A percentile compares a stretch with the other conserved stretches of the same genome.
Evolutionary conservation across 1,140 invertebrate genomes (phyloP).

Genomic region (Lasioglossum albipes): DNA sequence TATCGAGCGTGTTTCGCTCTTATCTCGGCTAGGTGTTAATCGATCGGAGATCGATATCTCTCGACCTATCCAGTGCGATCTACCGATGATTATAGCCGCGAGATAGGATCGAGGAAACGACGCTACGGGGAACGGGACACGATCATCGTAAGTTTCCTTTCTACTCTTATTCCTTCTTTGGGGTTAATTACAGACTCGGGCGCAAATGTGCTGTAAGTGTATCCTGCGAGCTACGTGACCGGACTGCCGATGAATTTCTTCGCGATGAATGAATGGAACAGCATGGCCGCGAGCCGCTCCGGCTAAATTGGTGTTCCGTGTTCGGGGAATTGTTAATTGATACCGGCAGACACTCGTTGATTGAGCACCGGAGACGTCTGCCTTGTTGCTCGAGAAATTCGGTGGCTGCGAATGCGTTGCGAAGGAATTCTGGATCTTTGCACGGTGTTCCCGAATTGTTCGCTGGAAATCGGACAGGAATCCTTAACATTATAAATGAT

Average conservation of each 20-base stretch:
- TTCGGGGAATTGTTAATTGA: no score
- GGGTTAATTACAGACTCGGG: background rate
- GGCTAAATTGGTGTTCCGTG: no score
- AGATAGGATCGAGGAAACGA: conserved; percentile 28
- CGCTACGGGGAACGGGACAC: no score
- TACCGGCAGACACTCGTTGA: no score
- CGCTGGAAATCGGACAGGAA: no score
- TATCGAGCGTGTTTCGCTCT: conserved; percentile 55
- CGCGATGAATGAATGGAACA: background rate
- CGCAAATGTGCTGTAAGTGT: conserved; percentile 5
- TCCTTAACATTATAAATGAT: no score
- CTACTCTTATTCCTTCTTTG: background rate
- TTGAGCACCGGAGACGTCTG: no score
- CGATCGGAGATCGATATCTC: conserved; percentile 58
- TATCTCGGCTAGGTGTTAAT: conserved; percentile 52
- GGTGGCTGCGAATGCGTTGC: no score
- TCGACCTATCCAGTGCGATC: background rate
- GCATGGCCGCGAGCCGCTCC: no score
- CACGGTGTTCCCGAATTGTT: no score
- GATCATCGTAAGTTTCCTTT: background rate
- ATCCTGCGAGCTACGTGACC: conserved; percentile 1
- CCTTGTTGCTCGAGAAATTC: no score
- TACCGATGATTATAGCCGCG: conserved; percentile 11
- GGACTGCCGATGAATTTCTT: background rate
- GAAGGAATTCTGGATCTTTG: no score